Evolutionary conservation across 1,140 invertebrate genomes (phyloP).

Genomic region (Calliphora vicina): DNA sequence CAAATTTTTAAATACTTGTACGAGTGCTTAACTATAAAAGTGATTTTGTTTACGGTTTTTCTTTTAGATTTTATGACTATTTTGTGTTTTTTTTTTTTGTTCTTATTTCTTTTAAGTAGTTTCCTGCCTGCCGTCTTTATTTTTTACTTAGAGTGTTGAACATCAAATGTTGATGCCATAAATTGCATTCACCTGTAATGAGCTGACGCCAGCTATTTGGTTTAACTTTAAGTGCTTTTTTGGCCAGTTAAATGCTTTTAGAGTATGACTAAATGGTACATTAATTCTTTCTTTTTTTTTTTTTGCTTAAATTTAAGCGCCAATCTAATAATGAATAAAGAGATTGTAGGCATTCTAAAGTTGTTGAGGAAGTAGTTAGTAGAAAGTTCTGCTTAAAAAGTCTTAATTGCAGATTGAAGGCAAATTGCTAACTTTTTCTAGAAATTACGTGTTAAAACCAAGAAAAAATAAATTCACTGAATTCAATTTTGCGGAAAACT

Average conservation of each 20-base stretch:
- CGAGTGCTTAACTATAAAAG: not conserved
- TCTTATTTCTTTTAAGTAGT: no score
- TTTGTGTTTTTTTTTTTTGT: no score
- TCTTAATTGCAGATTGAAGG: no score
- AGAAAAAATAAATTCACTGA: no score
- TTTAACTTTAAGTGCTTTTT: not conserved
- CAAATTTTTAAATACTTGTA: not conserved
- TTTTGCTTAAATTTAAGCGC: not conserved
- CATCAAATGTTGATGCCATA: not conserved
- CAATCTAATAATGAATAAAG: no score
- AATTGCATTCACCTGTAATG: not conserved
- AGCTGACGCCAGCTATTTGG: not conserved
- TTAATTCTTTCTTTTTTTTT: not conserved
- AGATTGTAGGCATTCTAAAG: no score
- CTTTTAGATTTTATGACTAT: not conserved
- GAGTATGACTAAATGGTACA: constrained; percentile 3
- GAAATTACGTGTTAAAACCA: no score
- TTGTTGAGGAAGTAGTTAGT: no score
- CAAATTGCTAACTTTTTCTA: no score
- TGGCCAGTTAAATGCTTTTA: not conserved
- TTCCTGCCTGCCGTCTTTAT: not conserved
- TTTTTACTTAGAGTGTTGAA: not conserved
- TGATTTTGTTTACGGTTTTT: not conserved
- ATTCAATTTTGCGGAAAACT: no score
- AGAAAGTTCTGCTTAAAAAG: no score